Base-by-base conservation (phyloP, 1,140 invertebrate genomes). In the Cherax quadricarinatus region DNA sequence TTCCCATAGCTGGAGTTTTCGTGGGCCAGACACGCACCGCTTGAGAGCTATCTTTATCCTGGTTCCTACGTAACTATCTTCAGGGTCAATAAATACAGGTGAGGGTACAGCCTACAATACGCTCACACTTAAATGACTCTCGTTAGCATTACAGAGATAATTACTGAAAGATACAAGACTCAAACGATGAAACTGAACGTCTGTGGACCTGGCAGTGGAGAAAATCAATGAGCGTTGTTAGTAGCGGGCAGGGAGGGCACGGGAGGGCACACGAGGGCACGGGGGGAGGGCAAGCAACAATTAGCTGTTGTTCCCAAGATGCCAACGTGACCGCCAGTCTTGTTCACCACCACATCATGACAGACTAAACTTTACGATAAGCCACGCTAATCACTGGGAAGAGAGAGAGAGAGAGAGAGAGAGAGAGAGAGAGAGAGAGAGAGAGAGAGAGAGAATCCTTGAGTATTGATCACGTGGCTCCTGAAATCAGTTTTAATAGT, bases 391-490 rank as follows among this genome's bases (percentile, higher is more conserved):
- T 75, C 24, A 75, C n/a, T 75, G 70, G 70, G 70, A 75, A 57
- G 30, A 41, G 30, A 41, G 30, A 41, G 30, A 41, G 30, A 41
- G 30, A 41, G 30, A 41, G 30, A 41, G 30, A 41, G 30, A 41
- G 30, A 41, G 30, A 41, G 30, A 41, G 30, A 41, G 30, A 41
- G 30, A 41, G 30, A 41, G 30, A 41, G 30, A 41, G 30, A 41
- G 30, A 41, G 30, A 41, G 30, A 41, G 30, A 41, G 30, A 66
- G 30, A 75, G n/a, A n/a, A 75, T 75, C 70, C 70, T 75, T 75
- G 70, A 21, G 70, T 75, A 75, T 75, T 75, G 70, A 75, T 75
- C 70, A 75, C 70, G 70, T 75, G 70, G n/a, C 18, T 30, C 70
- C 12, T 5, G 12, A 75, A 75, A 30, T 30, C n/a, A 30, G n/a